A percentile compares a stretch with the other conserved stretches of the same genome.
These are phyloP conservation scores for Metallyticus violacea DNA, from an alignment of 2,888 invertebrate genomes.

Conservation along the genomic window DNA sequence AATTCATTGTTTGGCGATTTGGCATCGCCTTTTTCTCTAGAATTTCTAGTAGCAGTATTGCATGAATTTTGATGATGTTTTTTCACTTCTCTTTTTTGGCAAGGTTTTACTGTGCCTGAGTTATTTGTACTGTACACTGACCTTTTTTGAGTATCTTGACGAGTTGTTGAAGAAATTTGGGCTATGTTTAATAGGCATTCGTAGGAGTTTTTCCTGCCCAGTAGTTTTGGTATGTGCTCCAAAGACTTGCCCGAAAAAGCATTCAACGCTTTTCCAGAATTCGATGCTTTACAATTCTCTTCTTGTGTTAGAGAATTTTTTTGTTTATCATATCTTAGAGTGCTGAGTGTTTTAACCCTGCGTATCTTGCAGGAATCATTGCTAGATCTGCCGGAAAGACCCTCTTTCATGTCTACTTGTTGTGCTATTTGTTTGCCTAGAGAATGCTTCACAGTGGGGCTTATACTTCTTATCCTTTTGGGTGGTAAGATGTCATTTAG, in stretches of 20 bases:
- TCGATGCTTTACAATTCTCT: not conserved
- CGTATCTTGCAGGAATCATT: not conserved
- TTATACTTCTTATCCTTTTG: not conserved
- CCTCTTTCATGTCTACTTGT: not conserved
- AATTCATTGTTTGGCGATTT: not conserved
- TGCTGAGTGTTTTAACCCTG: not conserved
- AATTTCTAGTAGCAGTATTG: not conserved
- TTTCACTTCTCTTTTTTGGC: not conserved
- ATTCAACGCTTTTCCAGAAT: not conserved
- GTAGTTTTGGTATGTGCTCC: not conserved
- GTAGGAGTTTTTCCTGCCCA: not conserved
- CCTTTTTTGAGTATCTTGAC: not conserved
- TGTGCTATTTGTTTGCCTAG: not conserved
- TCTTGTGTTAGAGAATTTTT: not conserved
- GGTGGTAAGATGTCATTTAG: not conserved
- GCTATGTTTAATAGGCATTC: not conserved
- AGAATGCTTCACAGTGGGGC: not conserved
- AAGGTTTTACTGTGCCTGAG: not conserved
- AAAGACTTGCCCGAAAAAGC: not conserved
- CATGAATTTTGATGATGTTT: not conserved
- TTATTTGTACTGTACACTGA: not conserved
- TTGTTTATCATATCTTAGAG: not conserved
- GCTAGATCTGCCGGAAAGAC: not conserved
- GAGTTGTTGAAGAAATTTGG: not conserved
- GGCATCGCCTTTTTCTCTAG: not conserved